Percentiles rank a stretch among this genome's conserved stretches.
Evolutionary conservation across 2,888 invertebrate species (phyloP).

Genomic region (Andrena bucephala): DNA sequence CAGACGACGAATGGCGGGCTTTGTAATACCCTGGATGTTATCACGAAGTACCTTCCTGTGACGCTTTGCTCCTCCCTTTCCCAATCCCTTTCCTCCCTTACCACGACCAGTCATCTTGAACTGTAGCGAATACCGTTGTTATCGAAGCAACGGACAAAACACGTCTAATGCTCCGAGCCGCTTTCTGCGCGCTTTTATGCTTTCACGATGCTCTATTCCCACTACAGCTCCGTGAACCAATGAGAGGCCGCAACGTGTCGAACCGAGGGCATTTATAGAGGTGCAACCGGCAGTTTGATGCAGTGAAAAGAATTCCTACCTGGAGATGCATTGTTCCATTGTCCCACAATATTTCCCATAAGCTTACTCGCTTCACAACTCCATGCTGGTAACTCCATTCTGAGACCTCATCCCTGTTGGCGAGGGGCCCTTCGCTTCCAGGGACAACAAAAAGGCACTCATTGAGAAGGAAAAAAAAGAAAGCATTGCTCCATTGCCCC

Average conservation of each 20-base stretch:
- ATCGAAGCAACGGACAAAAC: rapidly evolving
- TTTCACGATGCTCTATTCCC: neutral
- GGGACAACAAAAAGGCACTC: neutral
- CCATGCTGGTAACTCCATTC: too few species aligned
- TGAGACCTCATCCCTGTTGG: too few species aligned
- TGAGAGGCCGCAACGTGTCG: neutral
- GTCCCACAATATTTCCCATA: neutral
- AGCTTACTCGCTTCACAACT: too few species aligned
- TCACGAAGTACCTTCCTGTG: slow-evolving; percentile 90
- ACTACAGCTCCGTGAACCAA: neutral
- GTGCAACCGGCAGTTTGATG: neutral
- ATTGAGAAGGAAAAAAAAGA: too few species aligned
- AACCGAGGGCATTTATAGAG: slow-evolving; percentile 28
- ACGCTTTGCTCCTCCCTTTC: slow-evolving; percentile 87
- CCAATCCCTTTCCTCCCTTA: slow-evolving; percentile 86
- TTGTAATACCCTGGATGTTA: slow-evolving; percentile 93
- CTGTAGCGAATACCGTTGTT: neutral
- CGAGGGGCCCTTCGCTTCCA: too few species aligned
- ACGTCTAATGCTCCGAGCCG: neutral
- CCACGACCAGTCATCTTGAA: slow-evolving; percentile 71
- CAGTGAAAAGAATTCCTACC: neutral
- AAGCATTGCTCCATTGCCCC: neutral
- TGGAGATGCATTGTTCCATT: neutral
- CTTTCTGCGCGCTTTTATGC: slow-evolving; percentile 20
- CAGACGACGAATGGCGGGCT: slow-evolving; percentile 91